A percentile compares a stretch with the other conserved stretches of the same genome.
These are phyloP conservation scores for Plestiodon gilberti DNA, from an alignment of 2,113 vertebrate genomes.

Conservation along the genomic window DNA sequence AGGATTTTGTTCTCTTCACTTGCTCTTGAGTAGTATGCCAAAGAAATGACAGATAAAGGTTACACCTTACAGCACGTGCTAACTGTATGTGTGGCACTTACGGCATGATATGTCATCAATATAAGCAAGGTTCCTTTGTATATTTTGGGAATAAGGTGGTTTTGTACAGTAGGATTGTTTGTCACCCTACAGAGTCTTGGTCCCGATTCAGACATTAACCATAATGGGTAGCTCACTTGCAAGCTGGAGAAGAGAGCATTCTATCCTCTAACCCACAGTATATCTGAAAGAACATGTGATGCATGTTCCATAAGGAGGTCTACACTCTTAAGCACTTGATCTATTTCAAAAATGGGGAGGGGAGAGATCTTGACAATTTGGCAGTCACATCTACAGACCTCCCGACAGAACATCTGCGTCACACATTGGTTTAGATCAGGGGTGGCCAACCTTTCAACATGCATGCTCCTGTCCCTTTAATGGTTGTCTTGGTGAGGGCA, in stretches of 20 bases:
- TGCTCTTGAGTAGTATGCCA: no score
- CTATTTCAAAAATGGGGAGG: no score
- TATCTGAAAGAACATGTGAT: background rate
- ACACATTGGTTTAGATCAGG: no score
- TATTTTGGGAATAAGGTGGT: fast-evolving
- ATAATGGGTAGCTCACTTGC: background rate
- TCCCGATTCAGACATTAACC: background rate
- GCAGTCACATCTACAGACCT: no score
- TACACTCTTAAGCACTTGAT: no score
- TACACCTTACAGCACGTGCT: background rate
- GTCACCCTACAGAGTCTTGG: background rate
- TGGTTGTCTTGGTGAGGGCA: no score
- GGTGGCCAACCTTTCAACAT: no score
- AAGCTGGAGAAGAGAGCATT: background rate
- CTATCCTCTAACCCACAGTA: background rate
- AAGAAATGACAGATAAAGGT: background rate
- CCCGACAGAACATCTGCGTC: no score
- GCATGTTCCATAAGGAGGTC: background rate
- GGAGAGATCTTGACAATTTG: no score
- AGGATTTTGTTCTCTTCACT: background rate
- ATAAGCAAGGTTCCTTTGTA: background rate
- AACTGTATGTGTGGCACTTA: background rate
- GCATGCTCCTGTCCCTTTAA: no score
- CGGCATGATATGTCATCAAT: background rate
- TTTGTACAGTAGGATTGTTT: background rate